Conservation (phyloP, 2,888 invertebrate genomes). For the Rhyacophila evoluta region DNA sequence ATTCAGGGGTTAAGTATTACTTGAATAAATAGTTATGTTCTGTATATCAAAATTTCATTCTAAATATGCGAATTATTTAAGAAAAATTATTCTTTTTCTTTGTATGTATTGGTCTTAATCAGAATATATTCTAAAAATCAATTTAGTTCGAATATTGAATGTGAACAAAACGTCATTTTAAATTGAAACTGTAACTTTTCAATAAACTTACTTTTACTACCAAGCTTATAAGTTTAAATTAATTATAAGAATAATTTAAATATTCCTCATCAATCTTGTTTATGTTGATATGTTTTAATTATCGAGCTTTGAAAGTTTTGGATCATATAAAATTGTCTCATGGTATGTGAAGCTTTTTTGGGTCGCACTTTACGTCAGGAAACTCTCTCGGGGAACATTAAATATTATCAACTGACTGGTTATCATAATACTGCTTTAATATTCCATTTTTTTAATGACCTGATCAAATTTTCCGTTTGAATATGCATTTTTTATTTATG, state of each 20-base stretch:
- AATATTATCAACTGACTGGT: slow-evolving; percentile 36
- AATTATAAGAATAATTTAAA: too few species aligned
- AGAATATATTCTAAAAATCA: too few species aligned
- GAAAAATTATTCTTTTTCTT: too few species aligned
- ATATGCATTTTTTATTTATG: slow-evolving; percentile 24
- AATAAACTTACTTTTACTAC: not conserved
- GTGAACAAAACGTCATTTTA: not conserved
- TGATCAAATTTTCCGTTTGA: slow-evolving; percentile 9
- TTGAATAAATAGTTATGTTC: too few species aligned
- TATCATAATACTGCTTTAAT: slow-evolving; percentile 30
- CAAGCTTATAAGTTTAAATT: not conserved
- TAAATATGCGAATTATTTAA: too few species aligned
- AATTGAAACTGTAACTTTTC: not conserved
- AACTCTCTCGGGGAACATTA: slow-evolving; percentile 27
- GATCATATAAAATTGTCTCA: not conserved
- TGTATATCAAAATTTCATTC: too few species aligned
- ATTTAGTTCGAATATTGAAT: too few species aligned
- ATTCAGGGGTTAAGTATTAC: too few species aligned
- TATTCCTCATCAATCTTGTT: not conserved
- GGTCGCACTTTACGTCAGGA: slow-evolving; percentile 28
- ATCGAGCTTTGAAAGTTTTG: not conserved
- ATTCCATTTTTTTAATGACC: slow-evolving; percentile 11
- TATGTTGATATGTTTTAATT: not conserved
- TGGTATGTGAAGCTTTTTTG: not conserved
- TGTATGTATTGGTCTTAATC: too few species aligned